Evolutionary conservation across 2,113 vertebrate genomes (phyloP), one percentile per base, ranked within the genome.

Genomic region (Hepsetus odoe): DNA sequence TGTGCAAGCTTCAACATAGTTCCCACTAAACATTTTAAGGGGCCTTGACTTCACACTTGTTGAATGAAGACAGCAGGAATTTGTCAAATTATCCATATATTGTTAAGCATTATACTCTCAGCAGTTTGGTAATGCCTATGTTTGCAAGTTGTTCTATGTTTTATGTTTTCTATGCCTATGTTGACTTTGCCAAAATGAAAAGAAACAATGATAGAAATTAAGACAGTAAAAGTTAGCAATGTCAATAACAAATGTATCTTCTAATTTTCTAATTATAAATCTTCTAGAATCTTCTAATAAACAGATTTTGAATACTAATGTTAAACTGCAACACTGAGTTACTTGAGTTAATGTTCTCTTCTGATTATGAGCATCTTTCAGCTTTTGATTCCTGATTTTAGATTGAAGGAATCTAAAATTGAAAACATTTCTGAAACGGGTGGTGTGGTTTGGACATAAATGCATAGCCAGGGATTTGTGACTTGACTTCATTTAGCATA

Each of bases 331-430:
- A 1, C 3, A 20, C 46, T 49, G 46, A 49, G 20, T 20, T 24
- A 22, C 51, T 64, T 33, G 30, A 18, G 35, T 20, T 18, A 20
- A 62, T 22, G 35, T 35, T 38, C 44, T 65, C 44, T 12, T 49
- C 58, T 4, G 55, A 38, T 26, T 72, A 51, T 64, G 64, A 53
- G 68, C 42, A 38, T 74, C 81, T 62, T 82, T 82, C 76, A 79
- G 70, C 70, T 73, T 65, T 67, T 33, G 51, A 64, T 28, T 20
- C 53, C 24, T 26, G 33, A 35, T 14, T 56, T 68, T 40, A 13
- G 16, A 20, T 42, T 28, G 16, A 62, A 40, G 61, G 61, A 69
- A 53, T n/a, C n/a, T n/a, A n/a, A n/a, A n/a, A n/a, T n/a, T n/a
- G n/a, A n/a, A n/a, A n/a, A n/a, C n/a, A n/a, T n/a, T n/a, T n/a